A percentile compares a stretch with the other conserved stretches of the same genome.
Evolutionary conservation across 2,113 vertebrate species (phyloP).

Genomic region (Myxocyprinus asiaticus): DNA sequence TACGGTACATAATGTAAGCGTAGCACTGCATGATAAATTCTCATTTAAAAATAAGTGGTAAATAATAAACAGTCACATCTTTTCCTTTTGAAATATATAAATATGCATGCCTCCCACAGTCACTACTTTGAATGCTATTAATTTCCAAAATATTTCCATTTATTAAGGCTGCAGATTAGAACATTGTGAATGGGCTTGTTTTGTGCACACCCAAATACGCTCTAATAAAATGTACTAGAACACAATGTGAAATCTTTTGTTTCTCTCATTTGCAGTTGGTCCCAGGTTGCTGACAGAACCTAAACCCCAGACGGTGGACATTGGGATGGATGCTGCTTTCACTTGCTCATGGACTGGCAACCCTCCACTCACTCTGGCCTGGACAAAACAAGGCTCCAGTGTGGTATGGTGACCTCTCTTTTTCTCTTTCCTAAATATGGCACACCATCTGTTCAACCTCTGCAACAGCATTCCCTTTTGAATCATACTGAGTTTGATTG

Average conservation of each 20-base stretch:
- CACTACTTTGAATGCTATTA: neutral
- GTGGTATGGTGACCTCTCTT: slow-evolving; percentile 74
- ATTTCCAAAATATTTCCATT: neutral
- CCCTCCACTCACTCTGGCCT: slow-evolving; percentile 84
- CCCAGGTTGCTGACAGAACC: slow-evolving; percentile 83
- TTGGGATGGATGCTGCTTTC: slow-evolving; percentile 84
- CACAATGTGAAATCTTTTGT: slow-evolving; percentile 5
- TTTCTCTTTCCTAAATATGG: neutral
- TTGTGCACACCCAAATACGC: neutral
- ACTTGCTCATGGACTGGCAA: slow-evolving; percentile 89
- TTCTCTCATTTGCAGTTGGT: slow-evolving; percentile 75
- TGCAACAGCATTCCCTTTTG: slow-evolving; percentile 45
- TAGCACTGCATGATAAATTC: neutral
- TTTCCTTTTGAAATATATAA: neutral
- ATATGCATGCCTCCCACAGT: neutral
- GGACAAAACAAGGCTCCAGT: slow-evolving; percentile 82
- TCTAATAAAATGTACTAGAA: neutral
- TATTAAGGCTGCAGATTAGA: slow-evolving; percentile 1
- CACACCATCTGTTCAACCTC: slow-evolving; percentile 5
- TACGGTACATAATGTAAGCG: neutral
- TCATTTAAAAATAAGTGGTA: neutral
- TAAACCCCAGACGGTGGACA: slow-evolving; percentile 78
- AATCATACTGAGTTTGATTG: neutral
- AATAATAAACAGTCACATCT: neutral
- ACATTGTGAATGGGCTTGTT: slow-evolving; percentile 17